These are phyloP conservation scores for Trigoniulus corallinus DNA, from an alignment of 1,140 invertebrate genomes.

Conservation along the genomic window DNA sequence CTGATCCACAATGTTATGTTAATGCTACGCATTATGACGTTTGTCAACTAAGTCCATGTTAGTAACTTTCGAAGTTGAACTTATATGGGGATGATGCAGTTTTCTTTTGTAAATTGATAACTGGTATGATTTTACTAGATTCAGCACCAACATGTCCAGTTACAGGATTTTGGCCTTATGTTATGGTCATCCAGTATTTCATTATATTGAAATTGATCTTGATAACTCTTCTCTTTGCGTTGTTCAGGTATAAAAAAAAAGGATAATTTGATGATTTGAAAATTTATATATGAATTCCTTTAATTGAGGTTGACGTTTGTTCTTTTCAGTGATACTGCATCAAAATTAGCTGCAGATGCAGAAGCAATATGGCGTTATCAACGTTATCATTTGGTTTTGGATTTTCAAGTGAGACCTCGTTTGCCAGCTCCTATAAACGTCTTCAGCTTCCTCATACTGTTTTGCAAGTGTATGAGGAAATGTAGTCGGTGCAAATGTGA, in stretches of 20 bases:
- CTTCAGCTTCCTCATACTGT: slow-evolving; percentile 19
- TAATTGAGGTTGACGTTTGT: slow-evolving; percentile 2
- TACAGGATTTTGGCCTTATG: slow-evolving; percentile 24
- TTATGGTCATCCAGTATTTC: slow-evolving; percentile 28
- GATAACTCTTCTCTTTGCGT: slow-evolving; percentile 28
- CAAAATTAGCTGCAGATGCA: slow-evolving; percentile 22
- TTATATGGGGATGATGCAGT: no score
- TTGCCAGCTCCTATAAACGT: slow-evolving; percentile 22
- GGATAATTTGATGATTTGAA: background rate
- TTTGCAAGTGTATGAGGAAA: background rate
- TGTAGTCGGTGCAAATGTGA: background rate
- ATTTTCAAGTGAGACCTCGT: slow-evolving; percentile 26
- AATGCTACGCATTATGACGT: background rate
- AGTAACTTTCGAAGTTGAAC: no score
- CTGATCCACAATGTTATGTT: background rate
- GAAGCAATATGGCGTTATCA: slow-evolving; percentile 31
- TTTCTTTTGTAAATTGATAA: no score
- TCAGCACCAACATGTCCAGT: slow-evolving; percentile 23
- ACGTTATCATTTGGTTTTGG: slow-evolving; percentile 29
- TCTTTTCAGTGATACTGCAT: slow-evolving; percentile 22
- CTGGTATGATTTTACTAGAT: no score
- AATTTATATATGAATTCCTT: background rate
- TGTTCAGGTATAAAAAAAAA: slow-evolving; percentile 24
- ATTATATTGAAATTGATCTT: slow-evolving; percentile 29
- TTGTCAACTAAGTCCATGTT: background rate